phyloP scores from a whole-genome alignment of 2,888 invertebrate genomes.

The Amitus sp. region DNA sequence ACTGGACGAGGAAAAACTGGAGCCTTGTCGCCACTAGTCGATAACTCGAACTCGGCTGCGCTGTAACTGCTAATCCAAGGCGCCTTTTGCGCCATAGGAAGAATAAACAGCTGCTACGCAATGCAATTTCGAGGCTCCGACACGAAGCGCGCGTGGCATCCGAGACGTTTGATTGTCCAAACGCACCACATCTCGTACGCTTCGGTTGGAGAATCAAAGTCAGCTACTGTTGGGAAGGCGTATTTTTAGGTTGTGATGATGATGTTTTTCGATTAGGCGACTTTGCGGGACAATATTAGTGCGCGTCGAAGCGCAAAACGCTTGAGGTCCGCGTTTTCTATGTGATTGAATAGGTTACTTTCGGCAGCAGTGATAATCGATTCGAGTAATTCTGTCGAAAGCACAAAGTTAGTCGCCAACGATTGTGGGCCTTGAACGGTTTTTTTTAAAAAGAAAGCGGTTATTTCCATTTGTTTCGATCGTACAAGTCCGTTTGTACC shows the following conservation, averaged over 20 bases:
- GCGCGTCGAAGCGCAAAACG: constrained; percentile 11
- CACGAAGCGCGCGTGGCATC: constrained; percentile 38
- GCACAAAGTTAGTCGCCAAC: constrained; percentile 43
- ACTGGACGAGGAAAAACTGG: constrained; percentile 78
- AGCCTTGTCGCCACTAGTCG: constrained; percentile 82
- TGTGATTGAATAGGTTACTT: constrained; percentile 14
- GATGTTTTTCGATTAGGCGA: constrained; percentile 39
- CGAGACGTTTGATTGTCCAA: constrained; percentile 44
- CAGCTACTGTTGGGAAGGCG: constrained; percentile 18
- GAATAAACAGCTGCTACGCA: constrained; percentile 35
- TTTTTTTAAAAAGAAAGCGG: neutral
- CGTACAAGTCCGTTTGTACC: constrained; percentile 15
- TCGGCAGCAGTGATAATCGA: constrained; percentile 18
- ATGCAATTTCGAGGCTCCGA: constrained; percentile 31
- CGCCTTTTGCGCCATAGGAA: constrained; percentile 10
- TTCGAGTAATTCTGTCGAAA: constrained; percentile 22
- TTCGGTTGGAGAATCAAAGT: constrained; percentile 15
- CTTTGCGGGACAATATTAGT: constrained; percentile 13
- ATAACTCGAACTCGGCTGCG: constrained; percentile 76
- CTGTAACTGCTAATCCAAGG: constrained; percentile 68
- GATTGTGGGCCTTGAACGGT: constrained; percentile 18
- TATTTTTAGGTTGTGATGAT: constrained; percentile 47
- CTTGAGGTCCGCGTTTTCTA: constrained; percentile 16
- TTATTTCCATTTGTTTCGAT: constrained; percentile 28
- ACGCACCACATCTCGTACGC: constrained; percentile 50